phyloP scores from a whole-genome alignment of 2,797 vertebrate genomes.

The Gymnoscopelus braueri region DNA sequence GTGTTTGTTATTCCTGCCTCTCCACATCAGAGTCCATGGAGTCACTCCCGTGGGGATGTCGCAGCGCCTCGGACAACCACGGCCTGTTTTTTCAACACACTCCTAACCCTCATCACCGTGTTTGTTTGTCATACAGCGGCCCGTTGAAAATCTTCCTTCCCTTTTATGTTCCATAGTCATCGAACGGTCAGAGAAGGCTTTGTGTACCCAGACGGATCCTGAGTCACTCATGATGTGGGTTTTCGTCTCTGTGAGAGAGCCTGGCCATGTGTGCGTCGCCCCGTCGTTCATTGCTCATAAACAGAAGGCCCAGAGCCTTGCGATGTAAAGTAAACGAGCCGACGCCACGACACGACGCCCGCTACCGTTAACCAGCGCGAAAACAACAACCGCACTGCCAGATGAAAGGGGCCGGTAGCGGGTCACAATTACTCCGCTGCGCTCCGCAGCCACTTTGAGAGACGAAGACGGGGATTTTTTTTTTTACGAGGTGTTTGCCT shows the following conservation, averaged over 20 bases:
- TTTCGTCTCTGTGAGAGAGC: slow-evolving; percentile 69
- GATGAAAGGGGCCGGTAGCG: slow-evolving; percentile 59
- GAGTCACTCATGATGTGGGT: slow-evolving; percentile 71
- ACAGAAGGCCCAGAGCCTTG: slow-evolving; percentile 58
- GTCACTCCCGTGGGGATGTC: slow-evolving; percentile 41
- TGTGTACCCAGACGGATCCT: slow-evolving; percentile 62
- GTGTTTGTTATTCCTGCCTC: slow-evolving; percentile 50
- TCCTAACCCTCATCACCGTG: slow-evolving; percentile 26
- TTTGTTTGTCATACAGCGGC: slow-evolving; percentile 14
- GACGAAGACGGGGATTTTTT: slow-evolving; percentile 35
- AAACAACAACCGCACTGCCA: slow-evolving; percentile 61
- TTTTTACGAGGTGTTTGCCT: slow-evolving; percentile 49
- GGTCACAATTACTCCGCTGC: slow-evolving; percentile 34
- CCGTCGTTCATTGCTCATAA: slow-evolving; percentile 70
- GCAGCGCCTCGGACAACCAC: slow-evolving; percentile 13
- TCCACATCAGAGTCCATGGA: slow-evolving; percentile 41
- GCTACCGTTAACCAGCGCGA: slow-evolving; percentile 62
- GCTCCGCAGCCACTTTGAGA: slow-evolving; percentile 43
- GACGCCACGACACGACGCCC: slow-evolving; percentile 61
- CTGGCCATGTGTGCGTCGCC: slow-evolving; percentile 56
- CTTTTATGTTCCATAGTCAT: slow-evolving; percentile 62
- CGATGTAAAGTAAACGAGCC: slow-evolving; percentile 74
- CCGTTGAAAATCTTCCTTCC: slow-evolving; percentile 34
- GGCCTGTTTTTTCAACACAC: slow-evolving; percentile 2
- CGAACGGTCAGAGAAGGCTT: slow-evolving; percentile 50